These are phyloP conservation scores for Ispidina picta DNA, from an alignment of 2,797 vertebrate genomes.

Conservation along the genomic window DNA sequence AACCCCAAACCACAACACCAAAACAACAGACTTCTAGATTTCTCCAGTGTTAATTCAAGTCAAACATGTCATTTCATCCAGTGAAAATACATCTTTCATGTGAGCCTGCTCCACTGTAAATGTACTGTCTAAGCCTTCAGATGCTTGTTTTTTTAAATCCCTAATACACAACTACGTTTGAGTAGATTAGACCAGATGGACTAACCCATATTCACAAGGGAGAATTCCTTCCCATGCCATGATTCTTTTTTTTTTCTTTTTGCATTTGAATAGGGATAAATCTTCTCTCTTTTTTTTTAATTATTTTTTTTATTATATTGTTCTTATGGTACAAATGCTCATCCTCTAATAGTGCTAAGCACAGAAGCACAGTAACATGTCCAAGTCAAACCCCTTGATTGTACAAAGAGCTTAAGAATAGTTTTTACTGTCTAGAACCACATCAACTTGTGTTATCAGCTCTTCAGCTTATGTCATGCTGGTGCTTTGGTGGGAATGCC, in stretches of 20 bases:
- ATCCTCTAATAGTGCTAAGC: background rate
- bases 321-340: background rate
- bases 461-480: background rate
- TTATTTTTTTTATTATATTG: background rate
- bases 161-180: conserved; percentile 2
- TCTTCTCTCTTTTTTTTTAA: background rate
- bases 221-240: background rate
- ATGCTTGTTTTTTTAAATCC: conserved; percentile 3
- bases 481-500: background rate
- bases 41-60: background rate
- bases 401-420: background rate
- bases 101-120: conserved; percentile 24
- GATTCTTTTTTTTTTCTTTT: background rate
- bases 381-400: background rate
- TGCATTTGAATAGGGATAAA: background rate
- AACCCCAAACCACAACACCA: too few relatives aligned
- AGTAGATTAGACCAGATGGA: conserved; percentile 45
- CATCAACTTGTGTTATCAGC: background rate
- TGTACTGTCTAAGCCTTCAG: background rate
- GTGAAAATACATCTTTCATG: background rate
- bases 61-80: background rate
- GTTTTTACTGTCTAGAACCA: background rate
- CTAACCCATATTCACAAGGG: conserved; percentile 3
- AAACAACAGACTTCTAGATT: background rate
- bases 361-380: background rate